phyloP scores from a whole-genome alignment of 1,140 invertebrate species.

The Parapsyche elsis region DNA sequence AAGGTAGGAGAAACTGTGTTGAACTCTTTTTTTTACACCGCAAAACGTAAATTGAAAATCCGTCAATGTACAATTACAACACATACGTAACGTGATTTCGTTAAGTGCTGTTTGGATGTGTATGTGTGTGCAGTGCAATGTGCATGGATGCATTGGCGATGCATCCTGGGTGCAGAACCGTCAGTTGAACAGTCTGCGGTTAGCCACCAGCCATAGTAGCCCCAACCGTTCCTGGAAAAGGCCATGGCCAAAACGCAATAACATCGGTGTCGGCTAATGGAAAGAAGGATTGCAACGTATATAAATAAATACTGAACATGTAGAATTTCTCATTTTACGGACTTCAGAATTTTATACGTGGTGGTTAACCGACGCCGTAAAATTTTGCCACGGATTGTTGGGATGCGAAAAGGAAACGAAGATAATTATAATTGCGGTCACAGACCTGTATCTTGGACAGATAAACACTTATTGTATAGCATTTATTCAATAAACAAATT shows the following conservation, averaged over 20 bases:
- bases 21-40: not conserved
- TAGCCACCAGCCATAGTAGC: constrained; percentile 6
- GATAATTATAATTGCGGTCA: too few relatives aligned
- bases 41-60: constrained; percentile 12
- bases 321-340: too few relatives aligned
- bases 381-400: too few relatives aligned
- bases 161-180: not conserved
- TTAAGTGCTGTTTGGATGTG: not conserved
- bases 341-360: too few relatives aligned
- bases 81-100: not conserved
- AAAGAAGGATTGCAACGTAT: too few relatives aligned
- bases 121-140: not conserved
- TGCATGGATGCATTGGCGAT: not conserved
- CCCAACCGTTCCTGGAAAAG: constrained; percentile 34
- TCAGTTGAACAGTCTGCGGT: constrained; percentile 36
- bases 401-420: too few relatives aligned
- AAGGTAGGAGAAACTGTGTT: too few relatives aligned
- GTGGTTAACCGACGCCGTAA: too few relatives aligned
- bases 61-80: not conserved
- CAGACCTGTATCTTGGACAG: too few relatives aligned
- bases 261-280: not conserved
- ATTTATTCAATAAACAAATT: too few relatives aligned
- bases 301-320: too few relatives aligned
- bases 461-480: too few relatives aligned
- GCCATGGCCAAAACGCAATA: not conserved